A percentile compares a stretch with the other conserved stretches of the same genome.
Evolutionary conservation across 1,140 invertebrate genomes (phyloP).

Genomic region (Agrilus planipennis): DNA sequence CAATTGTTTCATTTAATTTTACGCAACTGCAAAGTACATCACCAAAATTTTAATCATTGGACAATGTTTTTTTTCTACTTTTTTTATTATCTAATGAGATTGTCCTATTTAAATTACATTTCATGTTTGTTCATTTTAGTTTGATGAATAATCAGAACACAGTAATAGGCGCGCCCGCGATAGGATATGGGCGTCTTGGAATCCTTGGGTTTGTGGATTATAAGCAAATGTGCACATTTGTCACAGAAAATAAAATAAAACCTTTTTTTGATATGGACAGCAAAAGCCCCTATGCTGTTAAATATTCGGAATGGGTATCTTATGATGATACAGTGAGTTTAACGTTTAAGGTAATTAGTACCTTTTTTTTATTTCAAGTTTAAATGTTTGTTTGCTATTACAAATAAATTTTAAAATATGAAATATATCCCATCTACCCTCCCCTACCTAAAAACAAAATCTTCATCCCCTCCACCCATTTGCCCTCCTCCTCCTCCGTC

Average conservation of each 20-base stretch:
- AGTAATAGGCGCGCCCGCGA: constrained; percentile 55
- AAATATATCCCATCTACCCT: background rate
- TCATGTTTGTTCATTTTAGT: constrained; percentile 29
- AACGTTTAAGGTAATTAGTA: constrained; percentile 47
- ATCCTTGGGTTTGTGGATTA: constrained; percentile 59
- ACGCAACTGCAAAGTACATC: no score
- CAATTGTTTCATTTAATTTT: no score
- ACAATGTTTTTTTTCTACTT: no score
- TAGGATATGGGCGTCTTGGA: constrained; percentile 52
- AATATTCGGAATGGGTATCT: constrained; percentile 72
- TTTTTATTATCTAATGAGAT: background rate
- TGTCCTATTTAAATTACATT: background rate
- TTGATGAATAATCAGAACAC: constrained; percentile 55
- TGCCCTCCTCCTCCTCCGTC: background rate
- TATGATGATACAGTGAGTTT: constrained; percentile 72
- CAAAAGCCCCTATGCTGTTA: constrained; percentile 66
- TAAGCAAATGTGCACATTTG: constrained; percentile 54
- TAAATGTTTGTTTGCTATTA: background rate
- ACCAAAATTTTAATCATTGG: no score
- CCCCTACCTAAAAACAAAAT: background rate
- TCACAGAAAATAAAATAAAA: constrained; percentile 36
- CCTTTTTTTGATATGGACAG: constrained; percentile 52
- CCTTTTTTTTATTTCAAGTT: constrained; percentile 7
- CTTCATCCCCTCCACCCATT: background rate
- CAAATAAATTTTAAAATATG: background rate